Base-by-base conservation (phyloP, 2,888 invertebrate species). In the Morpho deidamia region DNA sequence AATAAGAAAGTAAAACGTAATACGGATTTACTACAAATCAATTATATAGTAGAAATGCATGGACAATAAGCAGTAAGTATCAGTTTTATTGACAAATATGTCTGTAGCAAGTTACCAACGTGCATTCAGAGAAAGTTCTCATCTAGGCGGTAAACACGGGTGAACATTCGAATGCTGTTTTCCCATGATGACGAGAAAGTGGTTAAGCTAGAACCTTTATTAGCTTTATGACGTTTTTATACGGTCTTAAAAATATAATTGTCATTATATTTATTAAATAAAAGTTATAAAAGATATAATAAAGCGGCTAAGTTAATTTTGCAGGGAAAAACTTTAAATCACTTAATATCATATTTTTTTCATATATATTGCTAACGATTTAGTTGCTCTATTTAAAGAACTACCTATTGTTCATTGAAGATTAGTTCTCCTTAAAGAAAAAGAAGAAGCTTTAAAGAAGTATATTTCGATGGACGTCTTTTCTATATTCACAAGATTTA, bases 151-250 rank as follows among this genome's bases (percentile, higher is more conserved):
- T 58, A 57, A 59, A 56, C 62, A 59, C 62, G 53, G 59, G 49
- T 54, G 71, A 67, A 71, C 58, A 55, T 42, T 58, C 55, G 51
- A 58, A 75, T 72, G 75, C 67, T 69, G 76, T 80, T 75, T 84
- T 86, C 86, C 82, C 85, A 86, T 86, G 77, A 72, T 67, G 67
- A 67, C 68, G 68, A 83, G 85, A 85, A 85, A 85, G 86, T 83
- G 74, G 74, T 62, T 58, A 56, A 61, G 58, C 55, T 58, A 48
- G 51, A 59, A 62, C 55, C 62, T 62, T 65, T 61, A 55, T 55
- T 52, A 58, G 45, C 35, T 40, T 55, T 40, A 56, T 50, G 41
- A 55, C 50, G 43, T 53, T 55, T 44, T 56, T 53, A 53, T 52
- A n/a, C 37, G 47, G 45, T 46, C 43, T 43, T 46, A 57, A 56